A percentile compares a stretch with the other conserved stretches of the same genome.
These are phyloP conservation scores for Sinocyclocheilus maitianheensis DNA, from an alignment of 2,113 vertebrate genomes.

Conservation along the genomic window DNA sequence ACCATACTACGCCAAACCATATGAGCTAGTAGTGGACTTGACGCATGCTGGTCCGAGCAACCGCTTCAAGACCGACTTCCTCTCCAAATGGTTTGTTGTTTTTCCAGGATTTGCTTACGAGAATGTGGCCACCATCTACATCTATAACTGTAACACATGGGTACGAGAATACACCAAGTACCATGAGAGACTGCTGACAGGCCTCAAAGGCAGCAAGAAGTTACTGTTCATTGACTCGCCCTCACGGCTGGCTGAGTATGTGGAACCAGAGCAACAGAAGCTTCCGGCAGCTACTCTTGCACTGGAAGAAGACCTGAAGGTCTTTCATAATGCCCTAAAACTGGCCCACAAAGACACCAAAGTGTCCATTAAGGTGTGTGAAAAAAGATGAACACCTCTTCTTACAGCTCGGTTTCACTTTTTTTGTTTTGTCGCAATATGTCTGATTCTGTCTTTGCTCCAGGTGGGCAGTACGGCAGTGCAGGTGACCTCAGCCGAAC, in stretches of 20 bases:
- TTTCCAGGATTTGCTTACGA: constrained; percentile 97
- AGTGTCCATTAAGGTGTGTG: constrained; percentile 95
- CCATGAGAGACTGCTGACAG: constrained; percentile 93
- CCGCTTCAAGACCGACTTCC: constrained; percentile 98
- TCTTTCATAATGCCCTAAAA: constrained; percentile 96
- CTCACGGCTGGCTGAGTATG: constrained; percentile 88
- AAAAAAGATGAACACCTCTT: constrained; percentile 79
- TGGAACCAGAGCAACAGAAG: constrained; percentile 94
- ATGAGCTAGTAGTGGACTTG: constrained; percentile 90
- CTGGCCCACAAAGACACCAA: constrained; percentile 97
- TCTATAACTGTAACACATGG: constrained; percentile 99
- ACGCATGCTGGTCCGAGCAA: constrained; percentile 96
- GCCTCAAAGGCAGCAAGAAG: constrained; percentile 94
- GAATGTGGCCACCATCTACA: constrained; percentile 91
- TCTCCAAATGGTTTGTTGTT: constrained; percentile 99
- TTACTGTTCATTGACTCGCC: constrained; percentile 95
- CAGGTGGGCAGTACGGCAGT: constrained; percentile 96
- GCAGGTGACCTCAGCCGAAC: constrained; percentile 94
- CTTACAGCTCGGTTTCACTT: constrained; percentile 45
- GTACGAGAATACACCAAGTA: constrained; percentile 98
- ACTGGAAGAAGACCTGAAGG: constrained; percentile 96
- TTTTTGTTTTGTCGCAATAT: neutral
- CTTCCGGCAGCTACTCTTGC: constrained; percentile 93
- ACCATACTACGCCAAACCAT: constrained; percentile 91
- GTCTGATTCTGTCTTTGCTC: neutral